These are phyloP conservation scores for Tetragonula clypearis DNA, from an alignment of 1,140 invertebrate species.

Conservation along the genomic window DNA sequence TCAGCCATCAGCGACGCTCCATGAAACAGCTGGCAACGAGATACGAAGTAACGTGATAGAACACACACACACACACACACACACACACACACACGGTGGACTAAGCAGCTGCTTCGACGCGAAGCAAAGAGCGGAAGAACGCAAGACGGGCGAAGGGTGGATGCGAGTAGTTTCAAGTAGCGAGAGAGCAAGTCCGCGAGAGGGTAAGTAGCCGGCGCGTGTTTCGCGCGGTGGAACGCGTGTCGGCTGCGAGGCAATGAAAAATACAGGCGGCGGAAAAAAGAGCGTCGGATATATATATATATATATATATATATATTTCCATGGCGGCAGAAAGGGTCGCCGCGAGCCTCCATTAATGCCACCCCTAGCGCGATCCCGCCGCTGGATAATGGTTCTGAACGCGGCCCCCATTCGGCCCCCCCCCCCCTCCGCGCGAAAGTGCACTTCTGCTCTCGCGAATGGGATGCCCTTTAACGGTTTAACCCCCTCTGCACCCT, in stretches of 20 bases:
- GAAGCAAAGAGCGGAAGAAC: background rate
- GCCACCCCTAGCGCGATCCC: slow-evolving; percentile 62
- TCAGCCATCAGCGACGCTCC: background rate
- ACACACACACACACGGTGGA: background rate
- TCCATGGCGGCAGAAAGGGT: slow-evolving; percentile 46
- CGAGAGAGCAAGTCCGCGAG: background rate
- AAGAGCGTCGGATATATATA: slow-evolving; percentile 54
- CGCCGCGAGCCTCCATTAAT: slow-evolving; percentile 67
- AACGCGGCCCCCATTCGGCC: slow-evolving; percentile 14
- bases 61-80: background rate
- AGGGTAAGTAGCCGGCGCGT: slow-evolving; percentile 3
- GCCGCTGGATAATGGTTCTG: slow-evolving; percentile 67
- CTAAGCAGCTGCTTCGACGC: background rate
- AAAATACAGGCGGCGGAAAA: slow-evolving; percentile 65
- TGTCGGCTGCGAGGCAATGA: slow-evolving; percentile 38
- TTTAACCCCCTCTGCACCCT: background rate
- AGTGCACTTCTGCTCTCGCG: slow-evolving; percentile 31
- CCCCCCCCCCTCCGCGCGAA: background rate
- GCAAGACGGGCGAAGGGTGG: too few relatives aligned
- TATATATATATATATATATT: slow-evolving; percentile 51
- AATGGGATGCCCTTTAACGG: slow-evolving; percentile 3
- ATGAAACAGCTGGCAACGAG: background rate
- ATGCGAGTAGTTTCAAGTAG: background rate
- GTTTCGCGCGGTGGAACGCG: background rate
- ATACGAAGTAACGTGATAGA: slow-evolving; percentile 1